Evolutionary conservation across 2,113 vertebrate genomes (phyloP), one percentile per base, ranked within the genome.

Genomic region (Pholis gunnellus): DNA sequence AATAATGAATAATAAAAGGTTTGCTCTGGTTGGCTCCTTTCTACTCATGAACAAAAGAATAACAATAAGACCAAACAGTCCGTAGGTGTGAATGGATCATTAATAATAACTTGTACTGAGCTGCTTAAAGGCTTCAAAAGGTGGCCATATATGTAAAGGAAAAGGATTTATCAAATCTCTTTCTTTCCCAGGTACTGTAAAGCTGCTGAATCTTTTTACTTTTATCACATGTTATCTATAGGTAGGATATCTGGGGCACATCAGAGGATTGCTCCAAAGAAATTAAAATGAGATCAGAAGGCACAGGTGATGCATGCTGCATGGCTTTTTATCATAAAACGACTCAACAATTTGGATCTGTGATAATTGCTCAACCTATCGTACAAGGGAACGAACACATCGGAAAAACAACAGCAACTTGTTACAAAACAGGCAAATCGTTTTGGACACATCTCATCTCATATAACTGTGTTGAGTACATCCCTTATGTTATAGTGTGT

Each of bases 321-420:
- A 15, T 11, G 1, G n/a, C 6, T 42, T 68, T 81, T 78, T 65
- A 76, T 81, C 18, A 18, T 7, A 65, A n/a, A 83, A 60, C 42
- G n/a, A 57, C 14, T 36, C 56, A 61, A 5, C 2, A 6, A 11
- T 72, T 50, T 44, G 0, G 2, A 54, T 48, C 18, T 11, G 14
- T 54, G 31, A 54, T 38, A 38, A 54, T 0, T 13, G 27, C 40
- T 64, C 6, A 10, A 14, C 15, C 20, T 29, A 14, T 34, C 5
- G 17, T 31, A 36, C 6, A 52, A 48, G 31, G 20, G 11, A 31
- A 31, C 31, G 31, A 31, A 31, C 17, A 50, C 4, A 73, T 27
- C 1, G 3, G 10, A 50, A 31, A 64, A 42, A 56, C 17, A 79
- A 65, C 25, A 7, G 48, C 25, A 18, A 48, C 3, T 18, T 40